These are phyloP conservation scores for Nasonia oneida DNA, from an alignment of 2,888 invertebrate species.

Conservation along the genomic window DNA sequence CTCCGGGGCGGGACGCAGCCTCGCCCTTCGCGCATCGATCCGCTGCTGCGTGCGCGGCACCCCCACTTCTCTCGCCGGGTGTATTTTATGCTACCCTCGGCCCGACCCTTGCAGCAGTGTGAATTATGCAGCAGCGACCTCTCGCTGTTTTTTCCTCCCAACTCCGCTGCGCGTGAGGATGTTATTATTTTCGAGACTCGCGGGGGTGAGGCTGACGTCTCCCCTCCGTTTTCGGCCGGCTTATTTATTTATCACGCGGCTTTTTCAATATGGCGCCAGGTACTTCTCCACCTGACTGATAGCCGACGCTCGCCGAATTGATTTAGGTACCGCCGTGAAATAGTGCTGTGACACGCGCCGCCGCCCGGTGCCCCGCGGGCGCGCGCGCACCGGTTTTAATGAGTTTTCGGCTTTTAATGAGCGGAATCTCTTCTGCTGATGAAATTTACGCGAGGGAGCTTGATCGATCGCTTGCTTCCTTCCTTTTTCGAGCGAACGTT, in stretches of 20 bases:
- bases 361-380: not conserved
- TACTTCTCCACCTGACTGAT: not conserved
- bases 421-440: constrained; percentile 1
- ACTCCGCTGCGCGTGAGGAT: not conserved
- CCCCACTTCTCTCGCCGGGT: not conserved
- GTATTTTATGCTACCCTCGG: constrained; percentile 62
- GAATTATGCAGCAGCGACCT: constrained; percentile 70
- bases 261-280: constrained; percentile 26
- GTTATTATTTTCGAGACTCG: not conserved
- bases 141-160: constrained; percentile 23
- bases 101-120: constrained; percentile 66
- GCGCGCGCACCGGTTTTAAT: constrained; percentile 1
- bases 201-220: not conserved
- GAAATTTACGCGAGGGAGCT: not conserved
- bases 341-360: constrained; percentile 18
- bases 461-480: not conserved
- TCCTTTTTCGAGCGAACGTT: not conserved
- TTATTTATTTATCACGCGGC: constrained; percentile 37
- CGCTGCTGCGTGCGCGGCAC: not conserved
- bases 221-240: not conserved
- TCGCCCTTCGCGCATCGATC: constrained; percentile 59
- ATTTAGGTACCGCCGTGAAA: constrained; percentile 19
- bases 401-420: constrained; percentile 23
- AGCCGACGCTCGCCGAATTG: constrained; percentile 41
- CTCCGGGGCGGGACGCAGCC: constrained; percentile 37